These are phyloP conservation scores for Isotomurus palustris DNA, from an alignment of 2,888 invertebrate species.

Conservation along the genomic window DNA sequence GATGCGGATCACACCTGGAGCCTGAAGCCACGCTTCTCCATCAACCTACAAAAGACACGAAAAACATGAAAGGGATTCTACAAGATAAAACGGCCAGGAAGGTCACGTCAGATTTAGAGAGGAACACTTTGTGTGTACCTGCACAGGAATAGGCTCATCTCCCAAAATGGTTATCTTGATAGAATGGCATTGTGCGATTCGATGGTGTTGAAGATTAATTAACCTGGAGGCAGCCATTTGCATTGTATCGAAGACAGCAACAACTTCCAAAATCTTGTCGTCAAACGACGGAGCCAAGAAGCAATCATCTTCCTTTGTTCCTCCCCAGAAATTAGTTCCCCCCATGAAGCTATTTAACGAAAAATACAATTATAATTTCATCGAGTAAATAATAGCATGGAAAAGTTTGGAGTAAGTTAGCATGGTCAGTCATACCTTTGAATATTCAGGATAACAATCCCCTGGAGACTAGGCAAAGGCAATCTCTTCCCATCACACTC, in stretches of 20 bases:
- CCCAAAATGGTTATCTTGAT: slow-evolving; percentile 93
- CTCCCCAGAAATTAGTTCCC: slow-evolving; percentile 98
- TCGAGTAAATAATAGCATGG: too few relatives aligned
- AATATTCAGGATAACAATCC: slow-evolving; percentile 94
- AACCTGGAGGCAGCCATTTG: slow-evolving; percentile 96
- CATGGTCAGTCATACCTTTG: slow-evolving; percentile 63
- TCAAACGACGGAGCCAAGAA: slow-evolving; percentile 93
- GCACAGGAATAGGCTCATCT: slow-evolving; percentile 50
- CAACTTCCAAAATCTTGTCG: slow-evolving; percentile 92
- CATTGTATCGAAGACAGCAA: slow-evolving; percentile 94
- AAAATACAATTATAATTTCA: not conserved
- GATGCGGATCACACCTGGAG: slow-evolving; percentile 91
- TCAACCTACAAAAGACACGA: slow-evolving; percentile 61
- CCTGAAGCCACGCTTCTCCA: slow-evolving; percentile 97
- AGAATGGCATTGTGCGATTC: slow-evolving; percentile 93
- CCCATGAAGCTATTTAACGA: slow-evolving; percentile 99
- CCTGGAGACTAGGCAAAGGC: slow-evolving; percentile 90
- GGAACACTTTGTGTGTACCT: slow-evolving; percentile 26
- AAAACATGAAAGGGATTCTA: not conserved
- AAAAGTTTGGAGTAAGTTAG: too few relatives aligned
- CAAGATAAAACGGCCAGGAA: not conserved
- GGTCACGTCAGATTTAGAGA: too few relatives aligned
- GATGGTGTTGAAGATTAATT: slow-evolving; percentile 91
- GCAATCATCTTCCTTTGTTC: slow-evolving; percentile 81
- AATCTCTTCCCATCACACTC: slow-evolving; percentile 96